Base-by-base conservation (phyloP, 1,140 invertebrate genomes). In the Nephotettix cincticeps region DNA sequence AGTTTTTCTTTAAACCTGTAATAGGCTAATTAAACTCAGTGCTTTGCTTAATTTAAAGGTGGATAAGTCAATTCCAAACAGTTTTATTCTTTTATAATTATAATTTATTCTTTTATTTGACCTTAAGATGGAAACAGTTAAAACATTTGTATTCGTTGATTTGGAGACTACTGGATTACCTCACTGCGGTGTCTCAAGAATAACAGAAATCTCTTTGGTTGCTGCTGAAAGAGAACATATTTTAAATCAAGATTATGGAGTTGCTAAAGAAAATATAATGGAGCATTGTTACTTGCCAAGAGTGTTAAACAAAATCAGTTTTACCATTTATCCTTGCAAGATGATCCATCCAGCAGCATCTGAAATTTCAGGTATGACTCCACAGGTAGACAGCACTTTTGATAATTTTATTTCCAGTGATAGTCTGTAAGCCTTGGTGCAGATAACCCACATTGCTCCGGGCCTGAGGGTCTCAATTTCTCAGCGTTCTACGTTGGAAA, bases 131-230 rank as follows among this genome's bases (percentile, higher is more conserved):
- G 47, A 51, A 23, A 9, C 17, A 19, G 17, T 23, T n/a, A 51
- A 51, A 23, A 51, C 47, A 51, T 66, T 66, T 32, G 64, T 66
- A 11, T 66, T 66, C 19, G 1, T 66, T 6, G 64, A 66, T 19
- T 29, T 66, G 14, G 64, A 66, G 19, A 66, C 64, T 32, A 19
- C 30, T 36, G 64, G 40, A 27, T 19, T 66, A 23, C 47, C 47
- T n/a, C 47, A 4, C 1, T 40, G 14, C 17, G 11, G 6, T n/a
- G n/a, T n/a, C 14, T 30, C 64, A 32, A 66, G 19, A 40, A 66
- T 66, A 6, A 66, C 64, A 23, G 64, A 66, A 36, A 29, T 66
- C 9, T 32, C 29, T 29, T 27, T 66, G 25, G 25, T 66, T 36
- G 64, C 64, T 25, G 30, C 40, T 19, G 1, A 2, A 2, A 17